Evolutionary conservation across 2,113 vertebrate genomes (phyloP), one percentile per base, ranked within the genome.

Genomic region (Bubo blakistoni): DNA sequence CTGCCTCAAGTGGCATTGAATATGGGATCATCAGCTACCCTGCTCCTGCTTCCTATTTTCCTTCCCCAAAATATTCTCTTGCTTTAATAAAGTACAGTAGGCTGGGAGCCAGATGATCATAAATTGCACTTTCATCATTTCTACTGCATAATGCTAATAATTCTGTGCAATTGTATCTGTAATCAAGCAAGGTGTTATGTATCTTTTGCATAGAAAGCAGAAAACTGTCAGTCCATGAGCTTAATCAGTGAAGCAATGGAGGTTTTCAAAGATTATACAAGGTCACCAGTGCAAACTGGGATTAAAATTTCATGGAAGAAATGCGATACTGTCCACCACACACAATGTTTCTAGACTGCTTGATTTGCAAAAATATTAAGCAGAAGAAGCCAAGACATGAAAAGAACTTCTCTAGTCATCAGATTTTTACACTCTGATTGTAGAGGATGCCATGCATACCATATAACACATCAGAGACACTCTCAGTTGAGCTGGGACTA

Each of bases 111-210:
- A 91, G 81, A 81, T 9, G 46, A 94, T 92, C 83, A 91, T 82
- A 95, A 96, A 91, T 74, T 79, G 73, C 73, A 62, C 57, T 87
- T 97, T 66, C 58, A 66, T 97, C 4, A 94, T 92, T 94, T 96
- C 88, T 92, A 38, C 83, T 58, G 70, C 78, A 85, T 87, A 92
- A 95, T 72, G 73, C 47, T 96, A 95, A 94, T 96, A 97, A 97
- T 94, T 89, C 77, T 47, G 29, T 90, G 86, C 73, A 95, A 90
- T 95, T 97, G 57, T 82, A 55, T 82, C 78, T 66, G 70, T 95
- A 96, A 91, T 97, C 92, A 97, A 92, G 89, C 69, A 90, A 94
- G 70, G 70, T 92, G 83, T 86, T 96, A 89, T 34, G 70, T 54
- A 47, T 95, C 88, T 84, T 96, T 95, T 89, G 69, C 88, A 93